Base-by-base conservation (phyloP, 2,797 vertebrate genomes). In the Sylvilagus floridanus region DNA sequence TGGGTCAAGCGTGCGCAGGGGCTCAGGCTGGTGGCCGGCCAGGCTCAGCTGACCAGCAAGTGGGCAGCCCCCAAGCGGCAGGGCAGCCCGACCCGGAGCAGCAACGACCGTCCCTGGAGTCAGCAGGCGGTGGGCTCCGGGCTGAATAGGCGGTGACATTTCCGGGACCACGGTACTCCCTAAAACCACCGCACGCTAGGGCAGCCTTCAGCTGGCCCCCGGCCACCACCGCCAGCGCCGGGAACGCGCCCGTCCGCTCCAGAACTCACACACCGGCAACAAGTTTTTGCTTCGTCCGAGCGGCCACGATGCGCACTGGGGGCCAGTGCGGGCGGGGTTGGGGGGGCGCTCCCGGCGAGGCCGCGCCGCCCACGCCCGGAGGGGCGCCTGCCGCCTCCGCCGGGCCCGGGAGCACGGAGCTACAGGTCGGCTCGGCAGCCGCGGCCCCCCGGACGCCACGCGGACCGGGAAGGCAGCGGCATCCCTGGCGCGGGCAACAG, bases 221-320 rank as follows among this genome's bases (percentile, higher is more conserved):
- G 7, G 54, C 19, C 54, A 57, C 19, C 54, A 57, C 54, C n/a
- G 78, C 75, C 89, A 42, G 47, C 2, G 79, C 68, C 71, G 32
- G 77, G 85, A 93, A 68, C 35, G 87, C 78, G n/a, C 88, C 90
- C 28, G 88, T 62, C 57, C 2, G 91, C 84, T 92, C 91, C 85
- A 47, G 82, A 97, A 95, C 93, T 95, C 93, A 17, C 52, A 65
- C 54, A 65, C 86, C 69, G 82, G 96, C 96, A 97, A 95, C 97
- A 97, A 97, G 96, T 97, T 96, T 93, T 93, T 17, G 83, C 75
- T 90, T 91, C 83, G 84, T 84, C 84, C 0, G 37, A 54, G 93
- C 54, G 11, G 87, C 84, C 87, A n/a, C 47, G 78, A 54, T 6
- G 93, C 62, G 93, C 81, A 77, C 72, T 0, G 68, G 73, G 72